Evolutionary conservation across 2,113 vertebrate genomes (phyloP).

Genomic region (Sprattus sprattus): DNA sequence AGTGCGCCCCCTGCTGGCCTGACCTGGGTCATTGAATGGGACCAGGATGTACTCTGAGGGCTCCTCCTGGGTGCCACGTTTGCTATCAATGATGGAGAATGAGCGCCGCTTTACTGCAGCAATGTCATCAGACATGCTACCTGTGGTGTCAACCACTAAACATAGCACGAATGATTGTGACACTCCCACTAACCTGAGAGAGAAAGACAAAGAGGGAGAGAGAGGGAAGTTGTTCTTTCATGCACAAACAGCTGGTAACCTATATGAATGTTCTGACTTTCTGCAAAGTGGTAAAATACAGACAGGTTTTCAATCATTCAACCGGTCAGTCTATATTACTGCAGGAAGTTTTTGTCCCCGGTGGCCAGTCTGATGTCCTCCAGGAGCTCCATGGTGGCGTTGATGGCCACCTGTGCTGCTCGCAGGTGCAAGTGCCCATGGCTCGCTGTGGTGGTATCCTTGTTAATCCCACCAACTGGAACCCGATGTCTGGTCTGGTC

Average conservation of each 20-base stretch:
- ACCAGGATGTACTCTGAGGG: slow-evolving; percentile 66
- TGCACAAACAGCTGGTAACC: no score
- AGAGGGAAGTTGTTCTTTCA: not conserved
- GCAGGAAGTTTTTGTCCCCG: slow-evolving; percentile 58
- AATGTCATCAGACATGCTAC: slow-evolving; percentile 63
- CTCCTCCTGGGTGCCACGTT: slow-evolving; percentile 51
- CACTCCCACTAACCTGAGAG: slow-evolving; percentile 60
- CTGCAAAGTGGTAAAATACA: no score
- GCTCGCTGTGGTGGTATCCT: slow-evolving; percentile 45
- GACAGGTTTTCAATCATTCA: not conserved
- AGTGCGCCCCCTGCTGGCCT: not conserved
- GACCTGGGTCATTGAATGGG: slow-evolving; percentile 68
- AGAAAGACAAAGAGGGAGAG: not conserved
- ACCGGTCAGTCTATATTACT: slow-evolving; percentile 41
- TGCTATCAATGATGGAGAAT: slow-evolving; percentile 60
- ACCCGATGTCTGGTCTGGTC: slow-evolving; percentile 51
- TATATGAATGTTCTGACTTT: no score
- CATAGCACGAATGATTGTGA: slow-evolving; percentile 56
- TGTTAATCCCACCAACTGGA: slow-evolving; percentile 63
- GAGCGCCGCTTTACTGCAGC: slow-evolving; percentile 49
- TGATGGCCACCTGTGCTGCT: slow-evolving; percentile 56
- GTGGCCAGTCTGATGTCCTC: slow-evolving; percentile 59
- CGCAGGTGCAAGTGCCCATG: slow-evolving; percentile 56
- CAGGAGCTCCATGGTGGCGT: slow-evolving; percentile 62
- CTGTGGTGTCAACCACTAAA: slow-evolving; percentile 69